phyloP scores from a whole-genome alignment of 2,797 vertebrate genomes.

The Hippopotamyrus pictus region DNA sequence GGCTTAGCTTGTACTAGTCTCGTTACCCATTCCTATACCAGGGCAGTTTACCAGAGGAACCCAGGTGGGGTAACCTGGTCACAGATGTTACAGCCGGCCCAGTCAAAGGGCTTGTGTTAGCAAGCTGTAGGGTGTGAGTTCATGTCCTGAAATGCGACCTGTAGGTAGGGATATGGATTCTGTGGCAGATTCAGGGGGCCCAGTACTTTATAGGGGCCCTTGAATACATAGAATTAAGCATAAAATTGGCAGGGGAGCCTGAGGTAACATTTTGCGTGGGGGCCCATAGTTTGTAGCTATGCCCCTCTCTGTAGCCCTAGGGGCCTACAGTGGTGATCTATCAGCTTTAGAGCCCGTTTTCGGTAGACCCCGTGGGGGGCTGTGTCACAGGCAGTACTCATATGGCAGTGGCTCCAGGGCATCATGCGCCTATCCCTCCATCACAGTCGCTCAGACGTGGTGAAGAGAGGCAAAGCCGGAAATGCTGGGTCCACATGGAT shows the following conservation, averaged over 20 bases:
- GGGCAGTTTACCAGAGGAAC: background rate
- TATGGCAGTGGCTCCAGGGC: background rate
- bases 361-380: background rate
- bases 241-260: background rate
- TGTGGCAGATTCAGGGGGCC: background rate
- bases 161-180: background rate
- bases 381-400: background rate
- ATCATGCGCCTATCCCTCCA: background rate
- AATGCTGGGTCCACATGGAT: background rate
- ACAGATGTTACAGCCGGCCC: background rate
- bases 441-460: background rate
- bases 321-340: background rate
- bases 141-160: background rate
- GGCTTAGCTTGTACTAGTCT: background rate
- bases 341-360: background rate
- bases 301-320: background rate
- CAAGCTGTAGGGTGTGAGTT: background rate
- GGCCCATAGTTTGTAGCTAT: background rate
- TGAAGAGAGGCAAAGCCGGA: background rate
- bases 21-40: background rate
- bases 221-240: background rate
- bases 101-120: background rate
- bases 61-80: background rate
- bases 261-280: background rate
- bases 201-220: background rate